Evolutionary conservation across 2,888 invertebrate genomes (phyloP), one percentile per base, ranked within the genome.

Genomic region (Agrenia bidenticulata): DNA sequence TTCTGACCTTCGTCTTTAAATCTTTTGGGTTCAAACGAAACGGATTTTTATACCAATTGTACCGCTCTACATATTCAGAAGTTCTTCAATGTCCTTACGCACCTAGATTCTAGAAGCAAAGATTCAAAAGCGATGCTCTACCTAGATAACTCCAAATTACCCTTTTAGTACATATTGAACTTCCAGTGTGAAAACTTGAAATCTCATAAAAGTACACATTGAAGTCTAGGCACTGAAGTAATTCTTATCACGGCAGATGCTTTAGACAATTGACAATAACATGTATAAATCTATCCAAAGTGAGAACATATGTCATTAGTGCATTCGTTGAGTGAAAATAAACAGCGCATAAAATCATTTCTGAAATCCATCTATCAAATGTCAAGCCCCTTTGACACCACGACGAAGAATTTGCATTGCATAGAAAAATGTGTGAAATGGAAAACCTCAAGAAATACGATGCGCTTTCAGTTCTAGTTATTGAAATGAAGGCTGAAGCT

Each of bases 311-410:
- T 41, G 60, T 57, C 27, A 60, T 60, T 56, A 63, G 41, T 32
- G 49, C 19, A 50, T n/a, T 23, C 50, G 32, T 41, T 39, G 41
- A 49, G 63, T 64, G 42, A 70, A 67, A 67, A 70, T 64, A 70
- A 70, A 70, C 66, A 70, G 41, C 42, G 64, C 64, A 60, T 67
- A 64, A 64, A 70, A 70, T 67, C 64, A 70, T 64, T 58, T 57
- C 39, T 53, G 45, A 45, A 70, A 67, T 67, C 66, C 66, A 70
- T 70, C 63, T 61, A 64, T 70, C 69, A 66, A 41, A 51, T 57
- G 61, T 61, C 66, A 66, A 15, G 54, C 61, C 2, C 23, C 41
- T n/a, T 60, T 24, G 51, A 24, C 41, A 63, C 57, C 60, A 41
- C 26, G 19, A 45, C 45, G 9, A 45, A 66, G 58, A 61, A 66